phyloP scores from a whole-genome alignment of 2,113 vertebrate genomes.

The Vombatus ursinus region DNA sequence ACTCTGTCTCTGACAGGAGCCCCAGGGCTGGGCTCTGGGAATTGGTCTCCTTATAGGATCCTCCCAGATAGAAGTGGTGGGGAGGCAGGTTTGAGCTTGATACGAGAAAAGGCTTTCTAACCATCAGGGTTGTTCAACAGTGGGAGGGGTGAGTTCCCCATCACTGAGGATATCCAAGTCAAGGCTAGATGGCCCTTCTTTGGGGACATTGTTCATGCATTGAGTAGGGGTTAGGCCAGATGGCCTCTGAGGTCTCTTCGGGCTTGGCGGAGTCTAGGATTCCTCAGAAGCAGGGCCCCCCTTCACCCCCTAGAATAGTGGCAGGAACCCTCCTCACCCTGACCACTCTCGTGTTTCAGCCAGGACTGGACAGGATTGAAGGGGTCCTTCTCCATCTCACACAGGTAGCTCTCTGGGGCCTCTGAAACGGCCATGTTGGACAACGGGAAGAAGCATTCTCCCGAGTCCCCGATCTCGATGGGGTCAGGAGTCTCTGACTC shows the following conservation, averaged over 20 bases:
- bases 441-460: constrained; percentile 80
- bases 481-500: constrained; percentile 75
- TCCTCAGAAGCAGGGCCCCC: background rate
- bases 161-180: background rate
- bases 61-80: background rate
- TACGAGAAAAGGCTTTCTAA: background rate
- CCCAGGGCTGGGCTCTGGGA: background rate
- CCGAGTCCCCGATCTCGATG: constrained; percentile 60
- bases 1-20: background rate
- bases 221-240: background rate
- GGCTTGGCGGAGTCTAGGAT: background rate
- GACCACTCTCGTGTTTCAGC: constrained; percentile 82
- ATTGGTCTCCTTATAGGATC: background rate
- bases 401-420: constrained; percentile 77
- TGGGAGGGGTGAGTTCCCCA: background rate
- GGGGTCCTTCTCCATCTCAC: constrained; percentile 81
- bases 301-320: background rate
- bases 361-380: constrained; percentile 84
- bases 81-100: background rate
- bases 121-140: background rate
- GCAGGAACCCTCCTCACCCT: constrained; percentile 77
- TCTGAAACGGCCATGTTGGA: constrained; percentile 66
- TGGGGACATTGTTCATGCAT: background rate
- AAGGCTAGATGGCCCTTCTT: background rate
- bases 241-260: background rate